Evolutionary conservation across 2,113 vertebrate species (phyloP), one percentile per base, ranked within the genome.

Genomic region (Rhipidura dahli): DNA sequence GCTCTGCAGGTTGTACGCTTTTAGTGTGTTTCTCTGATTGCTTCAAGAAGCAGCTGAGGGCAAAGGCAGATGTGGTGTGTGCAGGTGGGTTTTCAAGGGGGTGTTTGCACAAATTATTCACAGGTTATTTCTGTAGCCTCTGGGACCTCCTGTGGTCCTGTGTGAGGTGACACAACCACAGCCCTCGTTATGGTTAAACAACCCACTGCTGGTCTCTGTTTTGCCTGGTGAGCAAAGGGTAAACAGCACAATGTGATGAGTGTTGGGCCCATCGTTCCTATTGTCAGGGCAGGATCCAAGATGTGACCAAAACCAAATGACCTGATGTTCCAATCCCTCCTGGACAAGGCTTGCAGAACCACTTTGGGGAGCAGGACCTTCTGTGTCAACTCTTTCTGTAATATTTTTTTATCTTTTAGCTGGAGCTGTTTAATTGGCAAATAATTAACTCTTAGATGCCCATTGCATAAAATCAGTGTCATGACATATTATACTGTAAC

Each of bases 381-480:
- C 60, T 64, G 39, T 75, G 54, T 35, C 33, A 70, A 54, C n/a
- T 57, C 1, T 53, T 77, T 81, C 64, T 91, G 47, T 40, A 68
- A 33, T 57, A 60, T 61, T 57, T 73, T 47, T 50, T 26, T 20
- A 8, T 57, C 21, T 76, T 72, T 66, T 80, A 21, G 37, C 63
- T 72, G 9, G n/a, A n/a, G 33, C 49, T 80, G 49, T 85, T 88
- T 85, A 80, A 61, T 40, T 93, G 86, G 42, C 47, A 71, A 45
- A 47, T 75, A 16, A 42, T 92, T 95, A 95, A 93, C 94, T 61
- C 90, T 75, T 86, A 59, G 64, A 63, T 83, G 15, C 39, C 54
- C 12, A 8, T 26, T 54, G 33, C 45, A 22, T 51, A 20, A 60
- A 81, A 85, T 57, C 14, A n/a, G 28, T 71, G 47, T 28, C n/a